A percentile compares a stretch with the other conserved stretches of the same genome.
Evolutionary conservation across 2,888 invertebrate genomes (phyloP).

Genomic region (Halictus quadricinctus): DNA sequence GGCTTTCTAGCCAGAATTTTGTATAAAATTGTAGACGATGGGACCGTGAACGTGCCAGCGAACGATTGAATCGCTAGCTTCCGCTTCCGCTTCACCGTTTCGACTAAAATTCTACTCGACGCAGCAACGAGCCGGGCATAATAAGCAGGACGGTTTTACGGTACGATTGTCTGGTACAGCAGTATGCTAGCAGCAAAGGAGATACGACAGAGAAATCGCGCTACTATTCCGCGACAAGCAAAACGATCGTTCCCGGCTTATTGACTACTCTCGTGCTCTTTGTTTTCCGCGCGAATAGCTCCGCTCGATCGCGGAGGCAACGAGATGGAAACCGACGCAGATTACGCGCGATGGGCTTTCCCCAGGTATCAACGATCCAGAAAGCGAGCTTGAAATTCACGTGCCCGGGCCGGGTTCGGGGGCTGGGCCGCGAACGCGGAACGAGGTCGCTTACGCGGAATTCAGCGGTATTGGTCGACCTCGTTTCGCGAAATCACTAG

Average conservation of each 20-base stretch:
- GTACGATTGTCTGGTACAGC: not conserved
- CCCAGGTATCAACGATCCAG: not conserved
- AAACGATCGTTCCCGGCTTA: not conserved
- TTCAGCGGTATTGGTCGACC: slow-evolving; percentile 55
- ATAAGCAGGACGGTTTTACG: not conserved
- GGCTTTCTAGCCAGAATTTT: too few relatives aligned
- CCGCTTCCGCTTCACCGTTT: too few relatives aligned
- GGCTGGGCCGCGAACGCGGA: slow-evolving; percentile 13
- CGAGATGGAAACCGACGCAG: not conserved
- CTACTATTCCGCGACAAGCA: not conserved
- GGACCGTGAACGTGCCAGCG: too few relatives aligned
- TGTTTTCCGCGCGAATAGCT: not conserved
- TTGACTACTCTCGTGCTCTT: not conserved
- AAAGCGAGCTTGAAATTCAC: slow-evolving; percentile 12
- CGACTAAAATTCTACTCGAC: not conserved
- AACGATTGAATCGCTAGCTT: too few relatives aligned
- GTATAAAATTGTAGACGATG: too few relatives aligned
- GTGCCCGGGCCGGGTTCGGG: not conserved
- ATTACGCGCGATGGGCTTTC: not conserved
- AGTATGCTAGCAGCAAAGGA: not conserved
- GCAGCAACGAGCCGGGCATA: not conserved
- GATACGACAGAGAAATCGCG: not conserved
- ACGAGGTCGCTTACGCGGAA: slow-evolving; percentile 32
- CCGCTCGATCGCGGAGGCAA: not conserved
- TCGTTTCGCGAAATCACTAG: slow-evolving; percentile 53